phyloP scores from a whole-genome alignment of 2,888 invertebrate species.

The Labia minor region DNA sequence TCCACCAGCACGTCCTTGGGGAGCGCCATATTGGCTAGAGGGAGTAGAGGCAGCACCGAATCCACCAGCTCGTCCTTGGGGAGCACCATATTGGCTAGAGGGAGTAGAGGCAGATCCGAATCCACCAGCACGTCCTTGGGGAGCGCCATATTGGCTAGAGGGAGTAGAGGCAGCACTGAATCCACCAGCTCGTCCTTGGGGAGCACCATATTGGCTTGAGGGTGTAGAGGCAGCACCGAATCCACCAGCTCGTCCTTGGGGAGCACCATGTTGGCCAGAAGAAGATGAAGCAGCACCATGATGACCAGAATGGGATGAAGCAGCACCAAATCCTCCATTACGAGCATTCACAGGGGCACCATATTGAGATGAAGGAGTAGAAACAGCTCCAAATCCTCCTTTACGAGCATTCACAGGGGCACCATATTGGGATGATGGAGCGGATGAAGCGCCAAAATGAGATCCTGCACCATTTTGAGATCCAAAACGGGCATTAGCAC shows the following conservation, averaged over 20 bases:
- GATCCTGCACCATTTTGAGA: background rate
- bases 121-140: conserved; percentile 20
- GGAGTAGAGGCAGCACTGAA: conserved; percentile 20
- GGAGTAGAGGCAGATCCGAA: conserved; percentile 27
- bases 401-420: conserved; percentile 21
- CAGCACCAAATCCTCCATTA: conserved; percentile 19
- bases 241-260: background rate
- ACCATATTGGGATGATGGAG: conserved; percentile 20
- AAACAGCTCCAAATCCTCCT: background rate
- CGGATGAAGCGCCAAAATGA: conserved; percentile 5
- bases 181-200: conserved; percentile 9
- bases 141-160: conserved; percentile 30
- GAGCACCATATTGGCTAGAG: conserved; percentile 41
- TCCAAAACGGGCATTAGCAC: conserved; percentile 3
- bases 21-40: conserved; percentile 30
- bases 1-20: conserved; percentile 25
- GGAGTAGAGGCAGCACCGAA: conserved; percentile 21
- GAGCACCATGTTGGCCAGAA: conserved; percentile 21
- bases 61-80: conserved; percentile 9
- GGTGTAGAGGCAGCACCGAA: conserved; percentile 27
- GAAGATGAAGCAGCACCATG: background rate
- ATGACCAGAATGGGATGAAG: conserved; percentile 13
- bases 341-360: conserved; percentile 18
- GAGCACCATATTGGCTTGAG: conserved; percentile 41
- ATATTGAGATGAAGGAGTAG: conserved; percentile 20